Percentiles rank a stretch among this genome's conserved stretches.
Evolutionary conservation across 2,113 vertebrate genomes (phyloP).

Genomic region (Siniperca knerii): DNA sequence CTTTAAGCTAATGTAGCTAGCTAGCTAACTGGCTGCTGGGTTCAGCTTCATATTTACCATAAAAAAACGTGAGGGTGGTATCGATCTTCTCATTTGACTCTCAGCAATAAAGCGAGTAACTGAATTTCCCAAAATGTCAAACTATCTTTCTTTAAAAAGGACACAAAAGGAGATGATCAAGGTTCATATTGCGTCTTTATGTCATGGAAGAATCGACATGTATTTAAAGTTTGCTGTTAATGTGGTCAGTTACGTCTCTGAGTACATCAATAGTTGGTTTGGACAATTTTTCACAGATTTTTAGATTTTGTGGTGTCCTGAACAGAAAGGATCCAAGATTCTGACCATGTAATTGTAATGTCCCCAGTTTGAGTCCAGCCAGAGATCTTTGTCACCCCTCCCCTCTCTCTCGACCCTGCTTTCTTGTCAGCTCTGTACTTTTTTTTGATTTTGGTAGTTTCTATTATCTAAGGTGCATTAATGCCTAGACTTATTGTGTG

Average conservation of each 20-base stretch:
- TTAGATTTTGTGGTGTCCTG: neutral
- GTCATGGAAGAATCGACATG: neutral
- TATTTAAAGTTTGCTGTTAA: no score
- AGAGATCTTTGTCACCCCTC: no score
- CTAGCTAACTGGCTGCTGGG: neutral
- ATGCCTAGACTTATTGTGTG: neutral
- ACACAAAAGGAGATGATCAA: neutral
- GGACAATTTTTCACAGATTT: neutral
- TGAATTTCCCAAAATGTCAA: neutral
- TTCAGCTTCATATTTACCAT: neutral
- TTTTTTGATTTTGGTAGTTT: neutral
- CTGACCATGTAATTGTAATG: neutral
- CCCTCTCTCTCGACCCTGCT: neutral
- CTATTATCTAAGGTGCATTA: neutral
- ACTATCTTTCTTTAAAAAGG: neutral
- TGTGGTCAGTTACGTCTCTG: neutral
- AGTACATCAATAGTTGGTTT: neutral
- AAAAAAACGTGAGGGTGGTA: neutral
- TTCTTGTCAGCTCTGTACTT: neutral
- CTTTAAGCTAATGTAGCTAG: neutral
- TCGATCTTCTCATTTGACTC: neutral
- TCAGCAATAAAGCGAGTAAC: neutral
- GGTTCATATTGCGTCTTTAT: neutral
- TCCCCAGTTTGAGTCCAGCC: neutral
- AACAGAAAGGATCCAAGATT: neutral